Evolutionary conservation across 1,140 invertebrate genomes (phyloP), one percentile per base, ranked within the genome.

Genomic region (Drosophila yakuba): DNA sequence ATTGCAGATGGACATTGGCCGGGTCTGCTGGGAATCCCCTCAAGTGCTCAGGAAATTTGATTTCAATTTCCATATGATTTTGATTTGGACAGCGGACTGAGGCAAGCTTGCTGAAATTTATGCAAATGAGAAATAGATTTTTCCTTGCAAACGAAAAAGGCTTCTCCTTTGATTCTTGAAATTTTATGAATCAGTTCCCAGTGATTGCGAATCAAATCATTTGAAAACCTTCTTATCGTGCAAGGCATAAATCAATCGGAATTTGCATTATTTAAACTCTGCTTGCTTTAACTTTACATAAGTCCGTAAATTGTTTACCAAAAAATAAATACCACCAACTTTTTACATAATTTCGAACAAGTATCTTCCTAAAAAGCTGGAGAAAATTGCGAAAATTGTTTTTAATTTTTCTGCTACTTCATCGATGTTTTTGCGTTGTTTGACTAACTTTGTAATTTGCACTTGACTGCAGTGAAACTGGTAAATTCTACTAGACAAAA

Each of bases 31-130:
- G 51, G 76, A 75, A 78, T 68, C 61, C 78, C 59, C 58, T 78
- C 61, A 82, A 86, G 78, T 88, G 82, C 79, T 75, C 52, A 64
- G 64, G 64, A 82, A 88, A 88, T 88, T 88, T 88, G 82, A 88
- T 86, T 86, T 86, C 74, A 88, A 86, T 86, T 86, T 85, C 78
- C 82, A 78, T 88, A 88, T 82, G 79, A 82, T 81, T 77, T 76
- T 69, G 58, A 57, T 74, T 61, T 55, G 28, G 32, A 20, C 38
- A 10, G 15, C n/a, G 35, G 17, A 45, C 38, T 17, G 23, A 4
- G 12, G 15, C 35, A 25, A 57, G 64, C 51, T 64, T 35, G 47
- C 38, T 43, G 25, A 41, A 72, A 71, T 36, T 55, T 69, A 69
- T 72, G 68, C 52, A 72, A 72, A 71, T 50, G 52, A 71, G 44